phyloP scores from a whole-genome alignment of 2,113 vertebrate species.

The Rhinichthys klamathensis region DNA sequence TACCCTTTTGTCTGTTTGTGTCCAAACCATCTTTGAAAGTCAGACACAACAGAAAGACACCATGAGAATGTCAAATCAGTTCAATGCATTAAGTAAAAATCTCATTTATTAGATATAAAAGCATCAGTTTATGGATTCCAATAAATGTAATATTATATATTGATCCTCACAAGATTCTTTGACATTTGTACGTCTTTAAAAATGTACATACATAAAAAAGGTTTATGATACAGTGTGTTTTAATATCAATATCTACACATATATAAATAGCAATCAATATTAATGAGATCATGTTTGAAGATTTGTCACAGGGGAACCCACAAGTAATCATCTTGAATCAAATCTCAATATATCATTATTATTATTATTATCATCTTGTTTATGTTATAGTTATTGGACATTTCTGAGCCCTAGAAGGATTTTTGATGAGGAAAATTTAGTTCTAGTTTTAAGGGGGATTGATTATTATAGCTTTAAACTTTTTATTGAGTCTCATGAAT shows the following conservation, averaged over 20 bases:
- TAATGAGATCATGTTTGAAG: constrained; percentile 5
- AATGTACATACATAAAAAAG: background rate
- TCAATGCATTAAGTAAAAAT: background rate
- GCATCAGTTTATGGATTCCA: background rate
- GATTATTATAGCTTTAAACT: background rate
- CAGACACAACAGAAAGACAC: background rate
- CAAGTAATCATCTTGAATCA: background rate
- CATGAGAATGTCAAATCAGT: background rate
- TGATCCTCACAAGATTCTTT: background rate
- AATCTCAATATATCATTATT: background rate
- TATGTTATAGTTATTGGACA: background rate
- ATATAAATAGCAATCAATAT: background rate
- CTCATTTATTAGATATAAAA: background rate
- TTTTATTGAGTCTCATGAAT: background rate
- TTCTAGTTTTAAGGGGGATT: background rate
- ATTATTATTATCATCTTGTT: background rate
- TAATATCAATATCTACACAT: background rate
- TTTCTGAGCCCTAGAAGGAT: background rate
- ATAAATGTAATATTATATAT: background rate
- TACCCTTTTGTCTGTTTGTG: too few species aligned
- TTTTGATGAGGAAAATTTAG: background rate
- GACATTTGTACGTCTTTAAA: background rate
- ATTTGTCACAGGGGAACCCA: background rate
- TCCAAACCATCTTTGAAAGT: background rate
- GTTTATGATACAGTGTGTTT: background rate